Base-by-base conservation (phyloP, 2,888 invertebrate species). In the Tupiocoris notatus region DNA sequence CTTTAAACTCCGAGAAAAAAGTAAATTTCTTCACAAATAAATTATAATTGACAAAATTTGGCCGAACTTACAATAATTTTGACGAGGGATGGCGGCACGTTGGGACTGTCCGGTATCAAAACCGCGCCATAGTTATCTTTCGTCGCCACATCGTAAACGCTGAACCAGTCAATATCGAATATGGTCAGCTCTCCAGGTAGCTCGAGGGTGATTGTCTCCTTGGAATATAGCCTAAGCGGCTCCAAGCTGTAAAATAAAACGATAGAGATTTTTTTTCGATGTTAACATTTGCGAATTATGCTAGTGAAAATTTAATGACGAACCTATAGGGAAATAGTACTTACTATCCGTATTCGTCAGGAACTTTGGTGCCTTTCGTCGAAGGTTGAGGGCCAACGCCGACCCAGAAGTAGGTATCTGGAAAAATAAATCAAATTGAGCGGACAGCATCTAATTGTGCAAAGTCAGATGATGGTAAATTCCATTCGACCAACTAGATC, bases 331-430 rank as follows among this genome's bases (percentile, higher is more conserved):
- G 12, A 56, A 56, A 56, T n/a, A n/a, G n/a, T 66, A 89, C 94
- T 91, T 85, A 95, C 95, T 95, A 96, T 87, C 96, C 96, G 81
- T 91, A 89, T 84, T 96, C 95, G 84, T 96, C 94, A 0, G 95
- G 94, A 79, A 96, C 90, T 85, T 91, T 92, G 80, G 85, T 86
- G 0, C 95, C 96, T 81, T 91, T 90, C 62, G 91, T 88, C 12
- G 91, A 91, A 0, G 95, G 95, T 82, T 94, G 93, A 22, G 95
- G 92, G 0, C 95, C 95, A 76, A 92, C 90, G 9, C 96, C 96
- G 0, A 91, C 90, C 93, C 93, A 94, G 85, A 96, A 95, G 84
- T 91, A 92, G 0, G 92, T 90, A 80, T 91, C 90, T 82, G 81
- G 24, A 77, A 78, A 76, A 70, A 20, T 54, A 9, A n/a, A n/a